Evolutionary conservation across 2,797 vertebrate genomes (phyloP).

Genomic region (Aeoliscus strigatus): DNA sequence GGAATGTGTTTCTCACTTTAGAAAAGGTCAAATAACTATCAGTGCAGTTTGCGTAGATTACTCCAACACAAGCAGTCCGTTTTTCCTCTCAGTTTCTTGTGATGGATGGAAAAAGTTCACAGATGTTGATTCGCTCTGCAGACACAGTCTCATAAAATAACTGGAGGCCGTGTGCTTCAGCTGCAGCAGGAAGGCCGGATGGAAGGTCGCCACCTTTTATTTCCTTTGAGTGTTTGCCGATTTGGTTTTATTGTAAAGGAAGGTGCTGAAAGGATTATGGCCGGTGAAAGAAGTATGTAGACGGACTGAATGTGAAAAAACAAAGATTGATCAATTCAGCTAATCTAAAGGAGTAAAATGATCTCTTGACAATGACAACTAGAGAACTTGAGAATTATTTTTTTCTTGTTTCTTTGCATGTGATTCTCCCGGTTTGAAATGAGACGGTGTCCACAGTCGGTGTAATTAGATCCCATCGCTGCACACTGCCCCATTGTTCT

Average conservation of each 20-base stretch:
- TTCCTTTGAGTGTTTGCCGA: slow-evolving; percentile 59
- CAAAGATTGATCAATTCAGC: no score
- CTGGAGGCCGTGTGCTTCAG: slow-evolving; percentile 6
- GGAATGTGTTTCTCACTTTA: no score
- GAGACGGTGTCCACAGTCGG: slow-evolving; percentile 20
- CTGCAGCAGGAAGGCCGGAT: slow-evolving; percentile 32
- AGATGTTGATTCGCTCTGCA: slow-evolving; percentile 36
- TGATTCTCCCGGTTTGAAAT: slow-evolving; percentile 17
- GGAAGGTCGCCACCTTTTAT: slow-evolving; percentile 37
- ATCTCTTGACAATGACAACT: no score
- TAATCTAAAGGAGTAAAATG: no score
- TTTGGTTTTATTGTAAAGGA: slow-evolving; percentile 38
- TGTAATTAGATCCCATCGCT: slow-evolving; percentile 31
- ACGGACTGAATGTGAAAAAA: no score
- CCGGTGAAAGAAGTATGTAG: no score
- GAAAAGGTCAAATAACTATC: no score
- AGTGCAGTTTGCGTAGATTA: no score
- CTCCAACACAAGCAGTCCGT: slow-evolving; percentile 2
- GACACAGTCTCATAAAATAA: slow-evolving; percentile 33
- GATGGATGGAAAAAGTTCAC: slow-evolving; percentile 34
- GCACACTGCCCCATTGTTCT: slow-evolving; percentile 61
- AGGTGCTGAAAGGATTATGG: no score
- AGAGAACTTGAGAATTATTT: no score
- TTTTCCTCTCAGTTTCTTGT: slow-evolving; percentile 17
- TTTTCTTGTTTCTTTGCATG: no score